Conservation (phyloP, 2,797 vertebrate species). For the Spinus olivaceus region DNA sequence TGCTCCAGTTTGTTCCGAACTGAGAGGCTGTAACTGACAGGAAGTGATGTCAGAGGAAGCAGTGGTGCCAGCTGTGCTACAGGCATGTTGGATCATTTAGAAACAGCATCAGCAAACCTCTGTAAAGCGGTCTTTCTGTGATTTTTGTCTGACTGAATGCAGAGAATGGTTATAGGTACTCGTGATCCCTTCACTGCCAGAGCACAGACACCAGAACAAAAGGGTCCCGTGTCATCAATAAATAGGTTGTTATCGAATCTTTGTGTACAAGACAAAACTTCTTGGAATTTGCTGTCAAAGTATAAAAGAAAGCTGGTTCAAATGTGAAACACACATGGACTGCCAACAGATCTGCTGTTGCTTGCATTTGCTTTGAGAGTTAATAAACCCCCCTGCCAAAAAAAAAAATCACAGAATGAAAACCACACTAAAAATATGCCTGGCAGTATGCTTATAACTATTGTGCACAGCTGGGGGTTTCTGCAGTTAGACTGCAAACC, state of each 20-base stretch:
- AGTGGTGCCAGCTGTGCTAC: constrained; percentile 14
- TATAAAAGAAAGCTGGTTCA: constrained; percentile 20
- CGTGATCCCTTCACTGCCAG: neutral
- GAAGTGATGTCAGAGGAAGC: constrained; percentile 10
- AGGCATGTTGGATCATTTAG: neutral
- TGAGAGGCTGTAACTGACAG: neutral
- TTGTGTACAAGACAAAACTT: constrained; percentile 27
- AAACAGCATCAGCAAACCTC: neutral
- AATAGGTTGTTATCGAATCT: neutral
- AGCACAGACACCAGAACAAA: constrained; percentile 2
- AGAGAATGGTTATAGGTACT: constrained; percentile 4
- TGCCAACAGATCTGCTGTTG: constrained; percentile 9
- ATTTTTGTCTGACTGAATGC: constrained; percentile 21
- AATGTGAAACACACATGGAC: neutral
- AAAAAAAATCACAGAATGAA: neutral
- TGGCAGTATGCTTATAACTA: neutral
- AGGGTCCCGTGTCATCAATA: neutral
- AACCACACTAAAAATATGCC: neutral
- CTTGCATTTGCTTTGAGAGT: constrained; percentile 5
- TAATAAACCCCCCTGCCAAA: neutral
- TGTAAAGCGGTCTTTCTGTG: constrained; percentile 17
- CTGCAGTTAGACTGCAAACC: neutral
- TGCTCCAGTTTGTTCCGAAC: neutral
- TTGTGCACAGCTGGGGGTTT: neutral
- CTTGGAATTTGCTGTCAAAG: constrained; percentile 42